These are phyloP conservation scores for Drosophila bocqueti DNA, from an alignment of 1,140 invertebrate genomes.

Conservation along the genomic window DNA sequence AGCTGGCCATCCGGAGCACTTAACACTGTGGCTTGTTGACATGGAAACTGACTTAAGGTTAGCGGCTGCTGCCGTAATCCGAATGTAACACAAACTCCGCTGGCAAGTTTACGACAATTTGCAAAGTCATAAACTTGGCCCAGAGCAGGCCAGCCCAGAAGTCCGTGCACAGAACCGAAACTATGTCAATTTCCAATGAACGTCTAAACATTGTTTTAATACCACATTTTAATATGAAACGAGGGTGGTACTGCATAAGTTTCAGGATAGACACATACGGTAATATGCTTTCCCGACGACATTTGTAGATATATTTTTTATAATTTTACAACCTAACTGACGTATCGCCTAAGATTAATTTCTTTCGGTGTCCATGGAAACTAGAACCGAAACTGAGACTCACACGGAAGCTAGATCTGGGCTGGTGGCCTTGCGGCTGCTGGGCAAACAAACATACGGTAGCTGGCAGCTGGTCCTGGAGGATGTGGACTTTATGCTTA, in stretches of 20 bases:
- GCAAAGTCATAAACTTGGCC: conserved; percentile 65
- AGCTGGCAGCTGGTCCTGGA: conserved; percentile 40
- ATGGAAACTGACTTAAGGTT: conserved; percentile 72
- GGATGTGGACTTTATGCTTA: conserved; percentile 76
- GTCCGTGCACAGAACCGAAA: conserved; percentile 13
- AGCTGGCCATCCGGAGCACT: conserved; percentile 39
- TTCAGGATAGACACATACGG: no score
- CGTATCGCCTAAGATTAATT: not conserved
- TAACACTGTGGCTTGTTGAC: conserved; percentile 64
- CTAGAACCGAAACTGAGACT: conserved; percentile 2
- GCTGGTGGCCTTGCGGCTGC: conserved; percentile 35
- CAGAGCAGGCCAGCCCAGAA: conserved; percentile 25
- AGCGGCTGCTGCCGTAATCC: conserved; percentile 44
- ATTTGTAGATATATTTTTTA: not conserved
- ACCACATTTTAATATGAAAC: no score
- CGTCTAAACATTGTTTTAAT: not conserved
- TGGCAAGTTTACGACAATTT: conserved; percentile 67
- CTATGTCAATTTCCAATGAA: not conserved
- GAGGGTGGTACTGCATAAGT: no score
- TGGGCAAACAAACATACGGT: conserved; percentile 43
- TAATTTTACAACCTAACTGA: not conserved
- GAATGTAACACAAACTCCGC: conserved; percentile 67
- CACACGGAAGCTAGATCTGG: conserved; percentile 7
- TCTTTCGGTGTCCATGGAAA: conserved; percentile 1
- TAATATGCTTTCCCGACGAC: no score